Conservation (phyloP, 2,113 vertebrate species). For the Urocynchramus pylzowi region DNA sequence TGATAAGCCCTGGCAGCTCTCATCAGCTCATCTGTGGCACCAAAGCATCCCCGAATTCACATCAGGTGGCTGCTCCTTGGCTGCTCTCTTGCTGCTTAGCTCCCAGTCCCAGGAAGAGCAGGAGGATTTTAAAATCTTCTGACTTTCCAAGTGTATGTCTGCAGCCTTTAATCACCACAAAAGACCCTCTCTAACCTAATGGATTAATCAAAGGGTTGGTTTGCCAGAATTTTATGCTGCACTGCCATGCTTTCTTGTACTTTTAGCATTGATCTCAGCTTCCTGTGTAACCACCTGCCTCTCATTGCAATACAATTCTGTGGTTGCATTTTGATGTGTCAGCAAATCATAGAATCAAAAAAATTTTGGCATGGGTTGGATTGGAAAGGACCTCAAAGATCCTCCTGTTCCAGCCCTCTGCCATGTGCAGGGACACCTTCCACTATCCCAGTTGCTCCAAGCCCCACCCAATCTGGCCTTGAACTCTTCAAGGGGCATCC, state of each 20-base stretch:
- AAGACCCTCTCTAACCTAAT: background rate
- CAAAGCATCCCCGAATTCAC: background rate
- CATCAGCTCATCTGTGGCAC: background rate
- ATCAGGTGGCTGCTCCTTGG: background rate
- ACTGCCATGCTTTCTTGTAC: background rate
- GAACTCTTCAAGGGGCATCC: background rate
- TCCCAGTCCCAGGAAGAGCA: background rate
- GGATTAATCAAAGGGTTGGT: background rate
- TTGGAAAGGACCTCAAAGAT: background rate
- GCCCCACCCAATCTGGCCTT: background rate
- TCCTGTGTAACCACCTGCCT: background rate
- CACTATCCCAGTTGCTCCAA: background rate
- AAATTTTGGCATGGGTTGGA: background rate
- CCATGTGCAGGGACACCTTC: background rate
- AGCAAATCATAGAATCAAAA: background rate
- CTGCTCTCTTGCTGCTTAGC: background rate
- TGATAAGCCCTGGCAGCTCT: background rate
- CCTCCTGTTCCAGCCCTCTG: background rate
- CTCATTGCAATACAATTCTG: background rate
- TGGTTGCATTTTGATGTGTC: background rate
- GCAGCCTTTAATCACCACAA: background rate
- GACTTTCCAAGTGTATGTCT: background rate
- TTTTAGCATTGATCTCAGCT: background rate
- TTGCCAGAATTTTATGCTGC: background rate
- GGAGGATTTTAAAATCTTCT: background rate